Base-by-base conservation (phyloP, 2,888 invertebrate genomes). In the Boloria euphrosyne region DNA sequence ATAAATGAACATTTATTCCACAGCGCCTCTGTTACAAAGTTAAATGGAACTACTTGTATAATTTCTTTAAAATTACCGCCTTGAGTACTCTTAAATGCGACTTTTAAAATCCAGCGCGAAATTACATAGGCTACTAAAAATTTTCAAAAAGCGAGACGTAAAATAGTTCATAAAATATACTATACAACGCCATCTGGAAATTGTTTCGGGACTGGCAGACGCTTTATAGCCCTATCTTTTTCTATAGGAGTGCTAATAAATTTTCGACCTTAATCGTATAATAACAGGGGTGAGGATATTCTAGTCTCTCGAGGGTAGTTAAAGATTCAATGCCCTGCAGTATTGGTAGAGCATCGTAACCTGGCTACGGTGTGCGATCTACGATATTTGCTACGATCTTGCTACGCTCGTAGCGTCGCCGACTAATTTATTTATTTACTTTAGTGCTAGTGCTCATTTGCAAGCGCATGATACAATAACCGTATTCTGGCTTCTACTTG, bases 201-300 rank as follows among this genome's bases (percentile, higher is more conserved):
- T 71, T 73, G 73, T 73, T 68, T 68, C 67, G 71, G 65, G 68
- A 65, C 69, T 61, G 47, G 58, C 57, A 69, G 73, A 65, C 73
- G 67, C 71, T 68, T 71, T 65, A 73, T 68, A 57, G 67, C 58
- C 64, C 53, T 52, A 51, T 54, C 66, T 65, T 51, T 66, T 62
- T 53, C 65, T 54, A 50, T 60, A 22, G 27, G 49, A 46, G 27
- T 58, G 46, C 5, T 44, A 44, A 57, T 67, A 67, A 67, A 59
- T 68, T 61, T 57, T 62, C 58, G 43, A 67, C 71, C 64, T 65
- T 71, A 71, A n/a, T 13, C 13, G 31, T 14, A 38, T 67, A 47
- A 66, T 58, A 63, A 68, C 66, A 71, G 16, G 64, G 66, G 60
- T 46, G 57, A n/a, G 13, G 47, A 5, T 55, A 18, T 65, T 62